Evolutionary conservation across 1,140 invertebrate genomes (phyloP).

Genomic region (Wasmannia auropunctata): DNA sequence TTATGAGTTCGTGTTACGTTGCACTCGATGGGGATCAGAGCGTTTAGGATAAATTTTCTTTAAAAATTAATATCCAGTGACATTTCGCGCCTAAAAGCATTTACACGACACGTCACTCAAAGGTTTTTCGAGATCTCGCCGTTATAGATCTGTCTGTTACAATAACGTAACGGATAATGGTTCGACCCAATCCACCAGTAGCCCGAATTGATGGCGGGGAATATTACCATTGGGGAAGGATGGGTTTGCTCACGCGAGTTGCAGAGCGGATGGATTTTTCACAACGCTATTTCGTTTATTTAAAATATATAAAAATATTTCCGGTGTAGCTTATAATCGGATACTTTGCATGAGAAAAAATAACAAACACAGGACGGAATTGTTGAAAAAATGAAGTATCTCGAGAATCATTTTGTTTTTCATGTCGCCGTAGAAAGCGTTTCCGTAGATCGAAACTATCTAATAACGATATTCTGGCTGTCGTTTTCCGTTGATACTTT

Average conservation of each 20-base stretch:
- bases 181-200: not conserved
- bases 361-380: too few species aligned
- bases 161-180: not conserved
- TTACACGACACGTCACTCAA: too few species aligned
- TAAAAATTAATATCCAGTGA: not conserved
- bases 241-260: not conserved
- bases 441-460: not conserved
- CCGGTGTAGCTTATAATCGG: not conserved
- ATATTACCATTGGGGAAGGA: not conserved
- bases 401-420: not conserved
- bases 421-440: not conserved
- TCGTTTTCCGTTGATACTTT: not conserved
- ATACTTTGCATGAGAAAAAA: too few species aligned
- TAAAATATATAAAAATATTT: not conserved
- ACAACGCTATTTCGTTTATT: not conserved
- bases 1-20: not conserved
- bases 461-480: not conserved
- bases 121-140: not conserved
- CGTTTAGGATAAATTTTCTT: not conserved
- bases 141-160: conserved; percentile 2
- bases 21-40: not conserved
- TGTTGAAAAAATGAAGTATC: not conserved
- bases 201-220: not conserved
- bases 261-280: not conserved
- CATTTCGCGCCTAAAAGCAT: not conserved